phyloP scores from a whole-genome alignment of 1,140 invertebrate species.

The Parasteatoda tepidariorum region DNA sequence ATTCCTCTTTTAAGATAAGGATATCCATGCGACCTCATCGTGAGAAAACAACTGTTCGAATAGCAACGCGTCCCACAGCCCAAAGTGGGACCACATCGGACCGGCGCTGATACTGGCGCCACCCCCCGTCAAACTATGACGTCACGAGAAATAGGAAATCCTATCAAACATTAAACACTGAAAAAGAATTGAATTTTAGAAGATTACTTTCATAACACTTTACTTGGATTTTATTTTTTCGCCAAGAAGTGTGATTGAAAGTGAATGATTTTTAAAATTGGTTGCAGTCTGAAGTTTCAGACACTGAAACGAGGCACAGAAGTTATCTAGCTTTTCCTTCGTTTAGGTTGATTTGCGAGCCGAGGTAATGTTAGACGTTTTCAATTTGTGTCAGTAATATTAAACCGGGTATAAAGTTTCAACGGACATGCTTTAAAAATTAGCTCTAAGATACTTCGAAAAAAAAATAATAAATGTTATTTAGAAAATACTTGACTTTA shows the following conservation, averaged over 20 bases:
- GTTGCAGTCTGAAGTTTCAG: neutral
- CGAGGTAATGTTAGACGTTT: too few species aligned
- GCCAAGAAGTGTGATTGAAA: neutral
- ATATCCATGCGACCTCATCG: conserved; percentile 49
- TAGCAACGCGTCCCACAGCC: conserved; percentile 1
- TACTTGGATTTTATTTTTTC: neutral
- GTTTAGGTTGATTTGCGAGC: neutral
- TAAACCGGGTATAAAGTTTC: too few species aligned
- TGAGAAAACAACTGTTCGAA: conserved; percentile 30
- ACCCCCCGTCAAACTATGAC: conserved; percentile 17
- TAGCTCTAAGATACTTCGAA: too few species aligned
- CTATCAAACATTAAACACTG: neutral
- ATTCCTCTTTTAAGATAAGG: neutral
- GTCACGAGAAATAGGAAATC: neutral
- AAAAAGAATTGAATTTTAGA: neutral
- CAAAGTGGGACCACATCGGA: neutral
- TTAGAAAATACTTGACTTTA: too few species aligned
- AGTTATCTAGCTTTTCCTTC: neutral
- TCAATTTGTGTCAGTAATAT: too few species aligned
- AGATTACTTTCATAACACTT: neutral
- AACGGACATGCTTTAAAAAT: too few species aligned
- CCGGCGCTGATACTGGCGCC: conserved; percentile 31
- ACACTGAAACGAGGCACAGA: neutral
- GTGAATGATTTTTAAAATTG: neutral
- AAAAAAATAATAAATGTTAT: too few species aligned